A percentile compares a stretch with the other conserved stretches of the same genome.
phyloP scores from a whole-genome alignment of 2,113 vertebrate species.

The Phyllostomus hastatus region DNA sequence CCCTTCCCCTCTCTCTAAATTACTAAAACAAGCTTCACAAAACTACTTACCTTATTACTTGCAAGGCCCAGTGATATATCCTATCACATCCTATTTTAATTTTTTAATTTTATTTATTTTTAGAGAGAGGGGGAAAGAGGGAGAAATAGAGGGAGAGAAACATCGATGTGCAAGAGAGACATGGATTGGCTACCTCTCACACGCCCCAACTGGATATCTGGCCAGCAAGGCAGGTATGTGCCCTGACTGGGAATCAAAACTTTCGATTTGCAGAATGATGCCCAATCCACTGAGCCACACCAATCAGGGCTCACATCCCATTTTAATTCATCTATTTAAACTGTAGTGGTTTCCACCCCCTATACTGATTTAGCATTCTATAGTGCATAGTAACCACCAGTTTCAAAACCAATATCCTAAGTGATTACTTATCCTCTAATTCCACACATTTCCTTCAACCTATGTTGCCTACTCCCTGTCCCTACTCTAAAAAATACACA shows the following conservation, averaged over 20 bases:
- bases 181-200: no score
- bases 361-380: background rate
- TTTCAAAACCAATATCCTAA: background rate
- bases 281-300: no score
- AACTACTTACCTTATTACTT: background rate
- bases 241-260: no score
- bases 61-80: background rate
- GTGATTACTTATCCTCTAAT: background rate
- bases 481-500: background rate
- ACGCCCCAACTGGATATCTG: no score
- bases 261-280: no score
- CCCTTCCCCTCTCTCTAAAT: no score
- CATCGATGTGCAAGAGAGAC: no score
- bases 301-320: background rate
- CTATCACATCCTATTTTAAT: background rate
- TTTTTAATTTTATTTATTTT: no score
- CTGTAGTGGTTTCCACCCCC: background rate
- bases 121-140: no score
- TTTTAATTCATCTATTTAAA: background rate
- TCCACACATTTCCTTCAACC: background rate
- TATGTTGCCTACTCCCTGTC: background rate
- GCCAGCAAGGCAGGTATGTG: no score
- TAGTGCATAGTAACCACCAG: background rate
- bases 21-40: background rate
- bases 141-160: no score